phyloP scores from a whole-genome alignment of 2,797 vertebrate species.

The Amphiprion clarkii region DNA sequence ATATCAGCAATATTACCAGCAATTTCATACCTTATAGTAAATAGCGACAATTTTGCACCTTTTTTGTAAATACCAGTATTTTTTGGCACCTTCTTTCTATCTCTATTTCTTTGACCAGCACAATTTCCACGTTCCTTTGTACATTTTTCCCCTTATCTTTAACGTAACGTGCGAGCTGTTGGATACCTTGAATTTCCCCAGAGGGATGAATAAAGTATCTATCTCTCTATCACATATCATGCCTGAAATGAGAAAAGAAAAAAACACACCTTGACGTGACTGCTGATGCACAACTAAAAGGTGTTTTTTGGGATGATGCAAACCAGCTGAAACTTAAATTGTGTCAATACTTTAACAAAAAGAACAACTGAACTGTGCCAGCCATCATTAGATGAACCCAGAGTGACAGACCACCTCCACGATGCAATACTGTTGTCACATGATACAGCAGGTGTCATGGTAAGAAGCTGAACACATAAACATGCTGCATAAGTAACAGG shows the following conservation, averaged over 20 bases:
- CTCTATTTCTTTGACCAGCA: constrained; percentile 3
- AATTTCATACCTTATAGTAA: too few relatives aligned
- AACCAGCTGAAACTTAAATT: constrained; percentile 54
- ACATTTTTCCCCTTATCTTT: too few relatives aligned
- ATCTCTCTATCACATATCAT: background rate
- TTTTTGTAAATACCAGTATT: too few relatives aligned
- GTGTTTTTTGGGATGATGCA: constrained; percentile 50
- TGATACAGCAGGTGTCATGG: constrained; percentile 81
- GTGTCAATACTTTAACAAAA: constrained; percentile 17
- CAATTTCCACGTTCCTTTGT: too few relatives aligned
- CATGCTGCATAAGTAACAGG: constrained; percentile 79
- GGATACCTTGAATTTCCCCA: too few relatives aligned
- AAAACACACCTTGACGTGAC: background rate
- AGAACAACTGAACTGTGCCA: constrained; percentile 15
- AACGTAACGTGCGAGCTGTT: too few relatives aligned
- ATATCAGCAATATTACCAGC: too few relatives aligned
- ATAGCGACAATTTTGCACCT: too few relatives aligned
- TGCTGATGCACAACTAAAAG: constrained; percentile 23
- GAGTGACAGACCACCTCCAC: constrained; percentile 32
- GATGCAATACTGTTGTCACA: constrained; percentile 78
- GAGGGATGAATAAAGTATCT: too few relatives aligned
- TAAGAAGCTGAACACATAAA: constrained; percentile 74
- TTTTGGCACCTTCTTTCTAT: too few relatives aligned
- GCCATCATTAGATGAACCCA: background rate
- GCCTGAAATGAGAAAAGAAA: background rate